A percentile compares a stretch with the other conserved stretches of the same genome.
Conservation (phyloP, 2,113 vertebrate species). For the Cercopithecus mona region DNA sequence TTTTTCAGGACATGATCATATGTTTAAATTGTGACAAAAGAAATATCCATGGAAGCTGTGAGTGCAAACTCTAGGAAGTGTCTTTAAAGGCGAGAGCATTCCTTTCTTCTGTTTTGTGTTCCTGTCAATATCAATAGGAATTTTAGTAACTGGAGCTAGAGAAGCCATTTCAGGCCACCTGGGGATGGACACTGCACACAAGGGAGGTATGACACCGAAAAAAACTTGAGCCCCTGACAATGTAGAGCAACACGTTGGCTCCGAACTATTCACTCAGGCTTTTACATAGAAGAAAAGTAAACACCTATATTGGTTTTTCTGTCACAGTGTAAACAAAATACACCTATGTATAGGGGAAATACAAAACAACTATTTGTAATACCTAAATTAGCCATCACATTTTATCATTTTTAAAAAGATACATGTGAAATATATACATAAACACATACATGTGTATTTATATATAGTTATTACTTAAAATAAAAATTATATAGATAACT, state of each 20-base stretch:
- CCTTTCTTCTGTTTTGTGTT: background rate
- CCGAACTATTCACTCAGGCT: background rate
- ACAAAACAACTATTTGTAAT: background rate
- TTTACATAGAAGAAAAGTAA: background rate
- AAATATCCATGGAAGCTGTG: background rate
- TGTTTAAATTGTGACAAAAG: background rate
- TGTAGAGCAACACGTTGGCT: background rate
- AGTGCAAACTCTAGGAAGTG: background rate
- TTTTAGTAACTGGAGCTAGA: background rate
- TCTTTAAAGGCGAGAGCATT: background rate
- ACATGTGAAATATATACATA: background rate
- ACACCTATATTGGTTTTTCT: background rate
- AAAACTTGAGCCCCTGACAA: accelerated
- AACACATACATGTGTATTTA: too few species aligned
- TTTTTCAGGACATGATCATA: background rate
- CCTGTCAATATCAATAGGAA: background rate
- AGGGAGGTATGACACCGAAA: background rate
- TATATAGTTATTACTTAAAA: background rate
- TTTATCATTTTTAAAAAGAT: background rate
- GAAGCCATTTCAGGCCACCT: background rate
- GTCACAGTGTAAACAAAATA: background rate
- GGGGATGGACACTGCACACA: background rate
- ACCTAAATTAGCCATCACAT: background rate
- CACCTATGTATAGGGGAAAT: background rate
- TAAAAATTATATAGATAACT: background rate